A percentile compares a stretch with the other conserved stretches of the same genome.
phyloP scores from a whole-genome alignment of 2,888 invertebrate genomes.

The Pimpla rufipes region DNA sequence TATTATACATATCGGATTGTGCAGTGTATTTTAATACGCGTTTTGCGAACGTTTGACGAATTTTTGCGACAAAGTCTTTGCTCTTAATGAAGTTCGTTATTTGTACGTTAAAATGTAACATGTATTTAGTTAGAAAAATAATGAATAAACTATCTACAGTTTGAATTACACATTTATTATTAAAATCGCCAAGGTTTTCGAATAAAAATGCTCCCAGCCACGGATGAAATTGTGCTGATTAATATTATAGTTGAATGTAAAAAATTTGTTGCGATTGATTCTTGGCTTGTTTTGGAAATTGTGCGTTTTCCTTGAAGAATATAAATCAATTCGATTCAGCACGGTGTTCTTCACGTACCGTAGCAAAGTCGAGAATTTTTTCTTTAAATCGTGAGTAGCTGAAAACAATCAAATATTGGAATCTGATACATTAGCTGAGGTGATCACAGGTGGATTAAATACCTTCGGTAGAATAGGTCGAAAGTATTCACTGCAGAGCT shows the following conservation, averaged over 20 bases:
- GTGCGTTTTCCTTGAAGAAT: too few relatives aligned
- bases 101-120: slow-evolving; percentile 7
- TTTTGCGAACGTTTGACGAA: slow-evolving; percentile 1
- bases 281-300: too few relatives aligned
- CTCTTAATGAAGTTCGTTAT: slow-evolving; percentile 3
- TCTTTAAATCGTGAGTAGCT: neutral
- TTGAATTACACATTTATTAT: neutral
- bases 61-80: neutral
- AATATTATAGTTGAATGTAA: too few relatives aligned
- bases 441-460: neutral
- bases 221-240: too few relatives aligned
- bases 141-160: slow-evolving; percentile 43
- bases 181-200: neutral
- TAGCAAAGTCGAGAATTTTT: too few relatives aligned
- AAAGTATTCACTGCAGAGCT: neutral
- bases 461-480: slow-evolving; percentile 21
- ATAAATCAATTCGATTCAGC: too few relatives aligned
- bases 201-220: neutral
- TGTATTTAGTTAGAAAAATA: slow-evolving; percentile 8
- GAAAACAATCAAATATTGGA: neutral
- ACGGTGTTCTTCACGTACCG: too few relatives aligned
- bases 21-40: slow-evolving; percentile 14
- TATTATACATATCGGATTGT: slow-evolving; percentile 21
- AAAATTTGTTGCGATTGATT: too few relatives aligned
- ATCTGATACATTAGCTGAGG: neutral